Conservation (phyloP, 2,797 vertebrate species). For the Leucoraja ocellata region DNA sequence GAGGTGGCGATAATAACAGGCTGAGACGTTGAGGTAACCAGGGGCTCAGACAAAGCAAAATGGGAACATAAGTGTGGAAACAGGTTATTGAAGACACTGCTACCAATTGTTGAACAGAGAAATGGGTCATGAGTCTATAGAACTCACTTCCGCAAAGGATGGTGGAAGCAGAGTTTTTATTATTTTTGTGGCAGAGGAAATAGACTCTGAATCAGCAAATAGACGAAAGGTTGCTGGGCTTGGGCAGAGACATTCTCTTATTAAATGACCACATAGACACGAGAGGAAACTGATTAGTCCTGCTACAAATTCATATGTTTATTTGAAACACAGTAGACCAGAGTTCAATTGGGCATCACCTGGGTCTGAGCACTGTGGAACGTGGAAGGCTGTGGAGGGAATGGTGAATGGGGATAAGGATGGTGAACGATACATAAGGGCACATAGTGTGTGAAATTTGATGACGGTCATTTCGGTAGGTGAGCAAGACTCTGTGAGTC, state of each 20-base stretch:
- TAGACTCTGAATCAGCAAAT: too few relatives aligned
- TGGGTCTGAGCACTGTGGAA: not conserved
- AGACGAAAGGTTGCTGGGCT: too few relatives aligned
- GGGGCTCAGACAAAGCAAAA: not conserved
- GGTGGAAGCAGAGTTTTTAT: too few relatives aligned
- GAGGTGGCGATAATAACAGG: not conserved
- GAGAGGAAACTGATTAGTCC: too few relatives aligned
- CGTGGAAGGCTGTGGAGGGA: not conserved
- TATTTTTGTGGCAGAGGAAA: too few relatives aligned
- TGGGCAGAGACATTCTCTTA: too few relatives aligned
- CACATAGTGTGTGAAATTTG: not conserved
- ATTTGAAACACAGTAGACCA: not conserved
- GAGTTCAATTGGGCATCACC: not conserved
- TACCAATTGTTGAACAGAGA: not conserved
- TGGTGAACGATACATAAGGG: not conserved
- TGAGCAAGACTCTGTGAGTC: not conserved
- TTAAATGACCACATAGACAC: too few relatives aligned
- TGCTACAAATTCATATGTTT: too few relatives aligned
- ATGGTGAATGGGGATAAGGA: not conserved
- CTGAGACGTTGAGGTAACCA: not conserved
- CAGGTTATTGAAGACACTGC: not conserved
- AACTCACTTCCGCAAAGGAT: too few relatives aligned
- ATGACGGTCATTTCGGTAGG: not conserved
- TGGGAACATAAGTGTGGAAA: not conserved
- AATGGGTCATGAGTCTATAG: too few relatives aligned